Conservation (phyloP, 2,888 invertebrate species). For the Drosophila hawaiiensis region DNA sequence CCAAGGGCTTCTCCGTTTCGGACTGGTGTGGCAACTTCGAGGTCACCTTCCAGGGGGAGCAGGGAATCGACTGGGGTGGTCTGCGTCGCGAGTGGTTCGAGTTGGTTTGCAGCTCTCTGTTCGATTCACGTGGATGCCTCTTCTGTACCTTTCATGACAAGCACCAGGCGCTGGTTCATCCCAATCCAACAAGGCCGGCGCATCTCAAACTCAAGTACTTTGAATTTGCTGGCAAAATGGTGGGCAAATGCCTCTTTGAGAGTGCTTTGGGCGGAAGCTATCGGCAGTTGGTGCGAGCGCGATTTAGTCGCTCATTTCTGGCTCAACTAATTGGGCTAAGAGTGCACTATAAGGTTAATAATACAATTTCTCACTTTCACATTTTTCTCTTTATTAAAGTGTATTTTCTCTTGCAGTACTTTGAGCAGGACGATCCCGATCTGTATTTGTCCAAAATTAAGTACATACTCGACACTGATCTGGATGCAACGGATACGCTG, state of each 20-base stretch:
- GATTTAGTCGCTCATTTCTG: constrained; percentile 96
- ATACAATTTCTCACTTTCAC: rapidly evolving
- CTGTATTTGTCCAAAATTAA: constrained; percentile 96
- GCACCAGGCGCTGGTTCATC: constrained; percentile 95
- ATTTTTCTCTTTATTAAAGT: background rate
- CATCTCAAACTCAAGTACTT: constrained; percentile 94
- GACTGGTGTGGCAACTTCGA: constrained; percentile 98
- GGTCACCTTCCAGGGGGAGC: constrained; percentile 96
- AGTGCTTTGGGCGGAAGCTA: constrained; percentile 95
- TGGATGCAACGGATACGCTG: constrained; percentile 90
- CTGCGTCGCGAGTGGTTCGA: constrained; percentile 98
- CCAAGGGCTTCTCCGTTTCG: constrained; percentile 92
- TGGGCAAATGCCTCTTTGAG: constrained; percentile 97
- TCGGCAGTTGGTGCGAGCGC: constrained; percentile 94
- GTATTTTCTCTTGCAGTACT: constrained; percentile 88
- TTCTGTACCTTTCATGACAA: constrained; percentile 95
- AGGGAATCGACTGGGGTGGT: constrained; percentile 98
- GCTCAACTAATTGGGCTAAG: constrained; percentile 97
- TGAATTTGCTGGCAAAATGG: constrained; percentile 96
- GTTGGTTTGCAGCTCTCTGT: constrained; percentile 93
- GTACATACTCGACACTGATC: constrained; percentile 95
- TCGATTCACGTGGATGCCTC: constrained; percentile 93
- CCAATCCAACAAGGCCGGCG: constrained; percentile 91
- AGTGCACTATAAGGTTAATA: constrained; percentile 93
- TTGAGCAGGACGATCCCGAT: constrained; percentile 98